phyloP scores from a whole-genome alignment of 2,888 invertebrate species.

The Protonemura montana region DNA sequence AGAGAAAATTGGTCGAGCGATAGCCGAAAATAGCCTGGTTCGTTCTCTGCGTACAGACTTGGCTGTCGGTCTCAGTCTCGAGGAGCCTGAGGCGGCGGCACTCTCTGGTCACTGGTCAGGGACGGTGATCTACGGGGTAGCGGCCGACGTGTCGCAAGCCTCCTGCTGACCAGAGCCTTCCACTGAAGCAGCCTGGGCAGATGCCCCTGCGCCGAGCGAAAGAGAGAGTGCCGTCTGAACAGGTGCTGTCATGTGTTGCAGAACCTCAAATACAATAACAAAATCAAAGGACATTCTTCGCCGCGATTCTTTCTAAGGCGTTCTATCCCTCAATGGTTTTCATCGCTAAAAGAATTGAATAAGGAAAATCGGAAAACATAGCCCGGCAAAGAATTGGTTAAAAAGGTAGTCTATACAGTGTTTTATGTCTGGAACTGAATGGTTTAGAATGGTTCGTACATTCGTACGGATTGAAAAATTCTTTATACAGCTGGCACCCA shows the following conservation, averaged over 20 bases:
- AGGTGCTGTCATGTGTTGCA: conserved; percentile 31
- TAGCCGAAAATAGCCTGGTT: not conserved
- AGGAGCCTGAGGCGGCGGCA: too few relatives aligned
- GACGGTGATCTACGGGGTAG: not conserved
- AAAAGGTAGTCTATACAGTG: not conserved
- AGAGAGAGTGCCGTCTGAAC: not conserved
- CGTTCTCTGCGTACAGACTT: too few relatives aligned
- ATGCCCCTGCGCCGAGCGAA: not conserved
- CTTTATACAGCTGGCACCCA: conserved; percentile 35
- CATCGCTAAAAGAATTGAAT: not conserved
- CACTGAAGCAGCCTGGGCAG: not conserved
- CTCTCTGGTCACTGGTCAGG: not conserved
- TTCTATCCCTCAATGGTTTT: conserved; percentile 24
- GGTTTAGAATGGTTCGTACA: conserved; percentile 28
- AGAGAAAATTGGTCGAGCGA: not conserved
- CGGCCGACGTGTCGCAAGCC: not conserved
- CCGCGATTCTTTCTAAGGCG: conserved; percentile 12
- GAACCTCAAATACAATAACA: conserved; percentile 36
- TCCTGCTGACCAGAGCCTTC: not conserved
- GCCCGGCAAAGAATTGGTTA: not conserved
- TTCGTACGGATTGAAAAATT: conserved; percentile 12
- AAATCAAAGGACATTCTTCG: conserved; percentile 17
- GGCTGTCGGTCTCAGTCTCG: too few relatives aligned
- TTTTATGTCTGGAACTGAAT: conserved; percentile 14
- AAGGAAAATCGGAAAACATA: conserved; percentile 32